Conservation (phyloP, 2,113 vertebrate species). For the Morone chrysops region DNA sequence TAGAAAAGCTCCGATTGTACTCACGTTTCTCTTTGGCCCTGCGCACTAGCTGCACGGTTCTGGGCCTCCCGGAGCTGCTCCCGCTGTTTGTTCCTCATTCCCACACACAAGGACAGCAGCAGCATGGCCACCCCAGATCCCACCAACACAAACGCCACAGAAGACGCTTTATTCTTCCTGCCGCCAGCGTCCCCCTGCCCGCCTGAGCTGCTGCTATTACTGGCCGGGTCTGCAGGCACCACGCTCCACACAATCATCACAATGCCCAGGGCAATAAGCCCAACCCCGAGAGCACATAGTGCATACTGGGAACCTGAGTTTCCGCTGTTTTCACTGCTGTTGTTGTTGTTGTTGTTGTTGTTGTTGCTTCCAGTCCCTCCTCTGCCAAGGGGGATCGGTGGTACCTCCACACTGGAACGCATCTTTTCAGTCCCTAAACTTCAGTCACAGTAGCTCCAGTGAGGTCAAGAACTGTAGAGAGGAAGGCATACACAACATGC, state of each 20-base stretch:
- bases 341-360: constrained; percentile 58
- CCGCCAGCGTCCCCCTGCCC: background rate
- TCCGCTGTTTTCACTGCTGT: constrained; percentile 64
- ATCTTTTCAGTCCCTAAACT: constrained; percentile 50
- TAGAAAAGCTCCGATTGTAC: constrained; percentile 29
- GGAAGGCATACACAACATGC: background rate
- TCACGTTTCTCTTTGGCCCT: constrained; percentile 69
- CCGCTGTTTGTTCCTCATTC: constrained; percentile 88
- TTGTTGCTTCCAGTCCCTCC: constrained; percentile 10
- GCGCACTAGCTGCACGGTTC: constrained; percentile 11
- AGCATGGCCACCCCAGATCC: constrained; percentile 89
- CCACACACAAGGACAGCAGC: constrained; percentile 91
- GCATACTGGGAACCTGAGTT: constrained; percentile 92
- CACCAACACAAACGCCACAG: constrained; percentile 92
- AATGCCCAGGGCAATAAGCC: constrained; percentile 92
- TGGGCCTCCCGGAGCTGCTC: constrained; percentile 77
- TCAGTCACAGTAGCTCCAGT: constrained; percentile 32
- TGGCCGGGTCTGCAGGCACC: constrained; percentile 79
- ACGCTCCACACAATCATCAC: constrained; percentile 98
- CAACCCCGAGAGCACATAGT: constrained; percentile 92
- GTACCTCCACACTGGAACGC: constrained; percentile 58
- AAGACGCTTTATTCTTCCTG: constrained; percentile 88
- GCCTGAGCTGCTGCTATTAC: constrained; percentile 79
- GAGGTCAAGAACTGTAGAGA: constrained; percentile 52
- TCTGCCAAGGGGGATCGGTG: background rate